These are phyloP conservation scores for Buphagus erythrorhynchus DNA, from an alignment of 2,797 vertebrate genomes.

Conservation along the genomic window DNA sequence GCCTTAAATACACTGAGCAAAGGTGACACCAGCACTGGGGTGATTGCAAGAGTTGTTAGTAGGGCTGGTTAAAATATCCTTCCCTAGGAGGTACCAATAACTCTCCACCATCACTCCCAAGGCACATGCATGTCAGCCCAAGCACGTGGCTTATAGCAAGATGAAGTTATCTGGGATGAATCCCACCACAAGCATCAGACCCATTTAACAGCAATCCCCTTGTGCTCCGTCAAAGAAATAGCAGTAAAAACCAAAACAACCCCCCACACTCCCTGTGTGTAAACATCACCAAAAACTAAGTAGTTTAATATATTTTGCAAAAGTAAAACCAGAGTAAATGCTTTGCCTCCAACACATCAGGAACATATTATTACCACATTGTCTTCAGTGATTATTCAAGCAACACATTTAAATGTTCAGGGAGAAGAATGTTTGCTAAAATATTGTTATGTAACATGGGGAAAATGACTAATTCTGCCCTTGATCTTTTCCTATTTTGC, in stretches of 20 bases:
- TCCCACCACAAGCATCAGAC: not conserved
- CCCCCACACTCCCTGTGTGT: not conserved
- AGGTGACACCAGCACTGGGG: not conserved
- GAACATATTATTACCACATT: conserved; percentile 60
- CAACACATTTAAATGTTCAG: conserved; percentile 56
- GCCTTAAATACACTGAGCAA: not conserved
- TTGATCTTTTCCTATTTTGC: conserved; percentile 32
- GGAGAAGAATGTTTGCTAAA: conserved; percentile 68
- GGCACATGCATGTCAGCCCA: not conserved
- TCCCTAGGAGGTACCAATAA: not conserved
- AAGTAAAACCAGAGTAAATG: conserved; percentile 43
- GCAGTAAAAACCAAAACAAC: not conserved
- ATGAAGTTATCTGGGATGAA: conserved; percentile 26
- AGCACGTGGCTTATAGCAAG: not conserved
- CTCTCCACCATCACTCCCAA: not conserved
- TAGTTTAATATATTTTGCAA: conserved; percentile 24
- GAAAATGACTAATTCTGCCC: conserved; percentile 59
- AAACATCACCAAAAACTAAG: conserved; percentile 42
- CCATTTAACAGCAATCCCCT: not conserved
- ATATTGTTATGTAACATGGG: conserved; percentile 61
- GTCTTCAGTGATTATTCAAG: conserved; percentile 61
- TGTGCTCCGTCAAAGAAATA: not conserved
- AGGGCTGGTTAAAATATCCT: not conserved
- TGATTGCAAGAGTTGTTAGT: not conserved
- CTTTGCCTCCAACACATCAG: conserved; percentile 63